Percentiles rank a stretch among this genome's conserved stretches.
Conservation (phyloP, 1,140 invertebrate species). For the Lordiphosa mommai region DNA sequence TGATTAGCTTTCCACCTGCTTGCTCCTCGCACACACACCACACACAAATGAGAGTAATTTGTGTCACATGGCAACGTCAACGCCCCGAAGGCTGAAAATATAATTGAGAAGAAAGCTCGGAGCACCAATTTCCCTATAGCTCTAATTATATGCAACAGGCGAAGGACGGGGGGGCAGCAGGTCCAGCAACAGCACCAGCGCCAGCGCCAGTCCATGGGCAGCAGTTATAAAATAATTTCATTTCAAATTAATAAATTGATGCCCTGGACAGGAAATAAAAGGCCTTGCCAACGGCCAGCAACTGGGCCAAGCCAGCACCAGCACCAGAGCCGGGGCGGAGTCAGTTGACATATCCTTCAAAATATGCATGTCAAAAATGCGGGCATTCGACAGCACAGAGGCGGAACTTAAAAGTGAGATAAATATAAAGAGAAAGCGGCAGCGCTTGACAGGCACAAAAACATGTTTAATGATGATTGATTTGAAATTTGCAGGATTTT, state of each 20-base stretch:
- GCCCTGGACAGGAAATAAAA: slow-evolving; percentile 45
- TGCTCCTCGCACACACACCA: not conserved
- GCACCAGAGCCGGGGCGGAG: too few species aligned
- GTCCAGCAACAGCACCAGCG: not conserved
- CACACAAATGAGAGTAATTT: slow-evolving; percentile 53
- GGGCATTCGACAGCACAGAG: not conserved
- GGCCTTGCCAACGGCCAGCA: slow-evolving; percentile 29
- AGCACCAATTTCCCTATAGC: slow-evolving; percentile 35
- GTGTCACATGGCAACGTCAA: slow-evolving; percentile 60
- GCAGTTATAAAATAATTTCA: slow-evolving; percentile 63
- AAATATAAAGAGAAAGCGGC: not conserved
- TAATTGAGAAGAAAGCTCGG: slow-evolving; percentile 25
- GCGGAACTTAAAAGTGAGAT: not conserved
- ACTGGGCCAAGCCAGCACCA: slow-evolving; percentile 20
- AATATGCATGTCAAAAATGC: slow-evolving; percentile 4
- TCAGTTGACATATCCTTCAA: slow-evolving; percentile 11
- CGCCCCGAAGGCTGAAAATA: slow-evolving; percentile 30
- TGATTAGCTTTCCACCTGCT: slow-evolving; percentile 60
- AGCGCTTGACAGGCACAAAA: too few species aligned
- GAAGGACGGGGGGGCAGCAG: slow-evolving; percentile 9
- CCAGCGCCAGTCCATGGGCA: too few species aligned
- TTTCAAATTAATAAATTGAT: slow-evolving; percentile 74
- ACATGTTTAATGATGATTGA: too few species aligned
- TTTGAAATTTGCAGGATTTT: too few species aligned
- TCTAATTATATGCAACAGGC: slow-evolving; percentile 74